A percentile compares a stretch with the other conserved stretches of the same genome.
Evolutionary conservation across 2,797 vertebrate genomes (phyloP).

Genomic region (Naso thynnoides): DNA sequence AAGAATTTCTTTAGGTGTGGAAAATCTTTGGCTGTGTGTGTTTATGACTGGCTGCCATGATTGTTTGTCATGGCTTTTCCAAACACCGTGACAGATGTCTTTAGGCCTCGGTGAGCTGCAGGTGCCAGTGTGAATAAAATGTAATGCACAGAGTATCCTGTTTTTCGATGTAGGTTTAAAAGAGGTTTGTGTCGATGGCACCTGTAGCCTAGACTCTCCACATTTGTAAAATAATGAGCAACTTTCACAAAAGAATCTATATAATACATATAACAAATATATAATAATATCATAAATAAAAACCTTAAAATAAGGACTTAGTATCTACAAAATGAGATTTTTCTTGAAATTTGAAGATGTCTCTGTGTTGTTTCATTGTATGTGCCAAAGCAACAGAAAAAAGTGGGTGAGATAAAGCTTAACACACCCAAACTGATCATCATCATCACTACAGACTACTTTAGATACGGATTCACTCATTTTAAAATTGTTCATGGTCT

Average conservation of each 20-base stretch:
- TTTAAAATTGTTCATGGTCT: neutral
- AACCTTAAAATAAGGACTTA: neutral
- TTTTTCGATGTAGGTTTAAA: neutral
- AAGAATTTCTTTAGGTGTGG: constrained; percentile 23
- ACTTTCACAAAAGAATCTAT: too few species aligned
- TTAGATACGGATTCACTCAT: neutral
- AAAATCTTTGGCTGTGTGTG: constrained; percentile 30
- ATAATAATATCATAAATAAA: too few species aligned
- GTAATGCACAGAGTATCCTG: neutral
- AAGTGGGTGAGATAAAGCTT: neutral
- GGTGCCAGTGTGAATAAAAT: constrained; percentile 6
- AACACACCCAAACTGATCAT: neutral
- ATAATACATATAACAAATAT: too few species aligned
- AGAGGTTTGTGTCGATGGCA: neutral
- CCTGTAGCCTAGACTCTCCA: neutral
- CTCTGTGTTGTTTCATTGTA: neutral
- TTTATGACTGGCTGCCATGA: constrained; percentile 16
- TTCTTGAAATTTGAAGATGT: neutral
- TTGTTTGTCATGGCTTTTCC: constrained; percentile 39
- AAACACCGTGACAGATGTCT: constrained; percentile 51
- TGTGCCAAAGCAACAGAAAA: neutral
- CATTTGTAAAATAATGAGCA: neutral
- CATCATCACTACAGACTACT: neutral
- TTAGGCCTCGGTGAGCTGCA: constrained; percentile 22
- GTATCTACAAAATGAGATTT: neutral